Evolutionary conservation across 1,140 invertebrate genomes (phyloP).

Genomic region (Helicoverpa armigera): DNA sequence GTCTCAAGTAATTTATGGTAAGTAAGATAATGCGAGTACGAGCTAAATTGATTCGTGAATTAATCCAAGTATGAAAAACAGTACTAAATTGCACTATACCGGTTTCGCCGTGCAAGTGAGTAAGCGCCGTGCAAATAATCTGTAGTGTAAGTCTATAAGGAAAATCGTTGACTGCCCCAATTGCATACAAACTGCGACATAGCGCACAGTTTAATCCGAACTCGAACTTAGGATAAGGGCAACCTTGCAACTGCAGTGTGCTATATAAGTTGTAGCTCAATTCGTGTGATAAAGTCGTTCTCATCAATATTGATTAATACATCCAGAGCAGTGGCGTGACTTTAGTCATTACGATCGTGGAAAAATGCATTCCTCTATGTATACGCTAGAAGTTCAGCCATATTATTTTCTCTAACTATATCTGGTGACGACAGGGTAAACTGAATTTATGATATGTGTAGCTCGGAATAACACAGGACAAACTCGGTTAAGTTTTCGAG

Average conservation of each 20-base stretch:
- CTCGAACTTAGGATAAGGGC: slow-evolving; percentile 29
- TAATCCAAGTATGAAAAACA: not conserved
- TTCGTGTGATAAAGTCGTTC: not conserved
- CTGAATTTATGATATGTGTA: too few species aligned
- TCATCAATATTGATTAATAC: too few species aligned
- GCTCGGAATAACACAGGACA: too few species aligned
- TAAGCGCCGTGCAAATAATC: too few species aligned
- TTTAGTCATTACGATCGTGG: too few species aligned
- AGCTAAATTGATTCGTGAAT: not conserved
- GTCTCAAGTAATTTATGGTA: too few species aligned
- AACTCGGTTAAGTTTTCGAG: too few species aligned
- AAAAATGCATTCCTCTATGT: too few species aligned
- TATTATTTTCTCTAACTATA: too few species aligned
- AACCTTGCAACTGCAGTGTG: slow-evolving; percentile 7
- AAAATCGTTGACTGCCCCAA: slow-evolving; percentile 1
- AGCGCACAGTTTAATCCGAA: not conserved
- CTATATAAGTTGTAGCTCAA: not conserved
- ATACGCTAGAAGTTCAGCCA: too few species aligned
- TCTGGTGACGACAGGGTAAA: too few species aligned
- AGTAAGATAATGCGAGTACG: not conserved
- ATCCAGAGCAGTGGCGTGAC: too few species aligned
- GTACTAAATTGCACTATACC: not conserved
- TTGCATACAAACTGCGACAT: not conserved
- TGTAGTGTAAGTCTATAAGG: not conserved
- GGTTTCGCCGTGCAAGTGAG: not conserved